These are phyloP conservation scores for Epistrophe eligans DNA, from an alignment of 2,888 invertebrate genomes.

Conservation along the genomic window DNA sequence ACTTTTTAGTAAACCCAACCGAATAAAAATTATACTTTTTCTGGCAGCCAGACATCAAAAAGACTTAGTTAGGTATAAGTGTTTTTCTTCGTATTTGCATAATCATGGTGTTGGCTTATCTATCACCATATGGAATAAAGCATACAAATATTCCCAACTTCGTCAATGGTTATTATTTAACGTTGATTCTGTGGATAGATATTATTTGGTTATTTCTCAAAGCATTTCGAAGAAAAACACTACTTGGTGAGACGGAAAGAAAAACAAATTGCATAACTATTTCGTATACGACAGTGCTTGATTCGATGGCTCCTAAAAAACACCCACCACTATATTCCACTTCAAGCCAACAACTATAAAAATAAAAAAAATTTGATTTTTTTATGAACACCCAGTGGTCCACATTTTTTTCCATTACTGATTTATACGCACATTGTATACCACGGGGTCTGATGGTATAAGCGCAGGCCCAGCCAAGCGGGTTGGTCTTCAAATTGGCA, in stretches of 20 bases:
- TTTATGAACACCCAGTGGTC: slow-evolving; percentile 68
- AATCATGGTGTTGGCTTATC: slow-evolving; percentile 5
- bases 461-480: background rate
- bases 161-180: background rate
- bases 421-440: slow-evolving; percentile 40
- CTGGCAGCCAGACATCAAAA: slow-evolving; percentile 10
- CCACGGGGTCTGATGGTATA: background rate
- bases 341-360: slow-evolving; percentile 20
- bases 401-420: slow-evolving; percentile 37
- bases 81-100: slow-evolving; percentile 15
- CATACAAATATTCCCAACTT: slow-evolving; percentile 10
- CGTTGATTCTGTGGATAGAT: slow-evolving; percentile 1
- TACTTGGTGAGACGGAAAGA: slow-evolving; percentile 38
- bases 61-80: slow-evolving; percentile 27
- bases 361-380: slow-evolving; percentile 41
- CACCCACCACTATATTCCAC: slow-evolving; percentile 53
- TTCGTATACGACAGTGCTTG: slow-evolving; percentile 32
- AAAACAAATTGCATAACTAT: slow-evolving; percentile 65
- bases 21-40: background rate
- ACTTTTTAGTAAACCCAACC: background rate
- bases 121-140: background rate
- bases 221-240: background rate
- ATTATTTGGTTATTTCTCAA: slow-evolving; percentile 9
- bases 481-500: slow-evolving; percentile 33
- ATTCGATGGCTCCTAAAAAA: slow-evolving; percentile 42